These are phyloP conservation scores for Andrena camellia DNA, from an alignment of 2,888 invertebrate species.

Conservation along the genomic window DNA sequence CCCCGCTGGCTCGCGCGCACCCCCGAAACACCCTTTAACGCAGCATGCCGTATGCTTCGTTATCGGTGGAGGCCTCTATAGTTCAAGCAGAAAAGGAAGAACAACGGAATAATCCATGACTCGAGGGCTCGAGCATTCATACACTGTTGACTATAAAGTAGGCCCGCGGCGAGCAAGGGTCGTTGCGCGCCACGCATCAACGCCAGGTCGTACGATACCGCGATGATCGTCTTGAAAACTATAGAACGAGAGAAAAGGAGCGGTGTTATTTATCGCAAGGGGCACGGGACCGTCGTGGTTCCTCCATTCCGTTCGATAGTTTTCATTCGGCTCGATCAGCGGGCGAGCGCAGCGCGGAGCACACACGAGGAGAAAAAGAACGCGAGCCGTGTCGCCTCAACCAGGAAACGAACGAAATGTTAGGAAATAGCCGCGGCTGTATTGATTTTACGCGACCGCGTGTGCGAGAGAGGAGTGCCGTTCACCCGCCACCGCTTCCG, in stretches of 20 bases:
- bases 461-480: slow-evolving; percentile 26
- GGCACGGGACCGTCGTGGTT: not conserved
- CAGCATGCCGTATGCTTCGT: slow-evolving; percentile 1
- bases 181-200: slow-evolving; percentile 12
- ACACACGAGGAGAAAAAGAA: not conserved
- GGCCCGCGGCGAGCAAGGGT: not conserved
- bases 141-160: not conserved
- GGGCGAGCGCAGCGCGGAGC: not conserved
- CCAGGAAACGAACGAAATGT: slow-evolving; percentile 8
- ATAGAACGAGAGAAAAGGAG: not conserved
- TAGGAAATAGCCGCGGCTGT: slow-evolving; percentile 32
- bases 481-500: slow-evolving; percentile 13
- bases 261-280: not conserved
- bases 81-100: not conserved
- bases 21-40: not conserved
- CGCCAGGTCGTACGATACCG: not conserved
- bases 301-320: not conserved
- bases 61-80: slow-evolving; percentile 6
- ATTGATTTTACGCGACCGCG: slow-evolving; percentile 45
- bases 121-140: not conserved
- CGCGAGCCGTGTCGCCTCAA: not conserved
- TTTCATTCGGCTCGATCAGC: not conserved
- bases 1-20: slow-evolving; percentile 5
- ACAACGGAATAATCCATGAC: not conserved
- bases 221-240: not conserved